Evolutionary conservation across 30 jellyfish, hydroid and myxozoan species (phyloP).

Genomic region (Morbakka virulenta): DNA sequence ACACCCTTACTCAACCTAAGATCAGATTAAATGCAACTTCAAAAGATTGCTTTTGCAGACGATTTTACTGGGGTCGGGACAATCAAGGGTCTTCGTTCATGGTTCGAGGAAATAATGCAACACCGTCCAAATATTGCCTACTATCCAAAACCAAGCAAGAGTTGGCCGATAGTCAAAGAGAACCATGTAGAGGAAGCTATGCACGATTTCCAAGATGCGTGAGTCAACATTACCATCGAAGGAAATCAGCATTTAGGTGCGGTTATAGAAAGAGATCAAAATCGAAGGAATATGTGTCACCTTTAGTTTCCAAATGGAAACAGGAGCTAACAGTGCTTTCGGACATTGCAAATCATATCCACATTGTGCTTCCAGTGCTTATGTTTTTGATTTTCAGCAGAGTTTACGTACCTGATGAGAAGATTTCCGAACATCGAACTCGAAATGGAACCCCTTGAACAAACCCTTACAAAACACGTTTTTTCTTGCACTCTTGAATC

Average conservation of each 20-base stretch:
- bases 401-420: slow-evolving; percentile 19
- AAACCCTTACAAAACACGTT: background rate
- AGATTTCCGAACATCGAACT: slow-evolving; percentile 9
- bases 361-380: slow-evolving; percentile 13
- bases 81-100: no score
- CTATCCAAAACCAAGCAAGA: slow-evolving; percentile 41
- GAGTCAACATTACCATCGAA: no score
- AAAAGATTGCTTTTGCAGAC: slow-evolving; percentile 46
- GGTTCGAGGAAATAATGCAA: no score
- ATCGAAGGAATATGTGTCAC: background rate
- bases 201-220: slow-evolving; percentile 13
- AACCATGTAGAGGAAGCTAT: background rate
- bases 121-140: slow-evolving; percentile 43
- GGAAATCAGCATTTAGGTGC: slow-evolving; percentile 32
- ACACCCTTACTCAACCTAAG: slow-evolving; percentile 7
- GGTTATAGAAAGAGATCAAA: slow-evolving; percentile 3
- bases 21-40: slow-evolving; percentile 8
- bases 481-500: no score
- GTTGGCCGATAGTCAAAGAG: slow-evolving; percentile 31
- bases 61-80: slow-evolving; percentile 36
- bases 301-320: background rate
- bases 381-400: background rate
- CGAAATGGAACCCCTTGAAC: slow-evolving; percentile 19
- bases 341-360: slow-evolving; percentile 8
- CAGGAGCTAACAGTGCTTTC: background rate